Evolutionary conservation across 2,888 invertebrate genomes (phyloP), one percentile per base, ranked within the genome.

Genomic region (Dryobotodes eremita): DNA sequence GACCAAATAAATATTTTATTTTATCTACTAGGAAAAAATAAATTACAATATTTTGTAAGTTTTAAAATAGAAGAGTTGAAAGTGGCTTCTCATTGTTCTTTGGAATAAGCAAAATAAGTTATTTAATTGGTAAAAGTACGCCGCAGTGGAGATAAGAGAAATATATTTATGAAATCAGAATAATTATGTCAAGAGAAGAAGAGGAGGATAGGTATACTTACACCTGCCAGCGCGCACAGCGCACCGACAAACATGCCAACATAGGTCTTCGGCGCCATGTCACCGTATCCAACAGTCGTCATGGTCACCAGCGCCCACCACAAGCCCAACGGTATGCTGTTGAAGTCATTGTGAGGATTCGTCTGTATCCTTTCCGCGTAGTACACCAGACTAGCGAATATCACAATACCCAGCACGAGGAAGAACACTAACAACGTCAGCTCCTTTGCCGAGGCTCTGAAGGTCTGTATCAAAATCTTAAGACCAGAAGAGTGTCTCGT

Each of bases 261-360:
- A 95, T 99, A 99, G 65, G 99, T 99, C 96, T 99, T 99, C 83
- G 99, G 99, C 89, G 98, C 99, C 99, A 99, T 99, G 96, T 99
- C 99, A 80, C 99, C 99, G 95, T 99, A 99, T 66, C 99, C 99
- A 80, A 99, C 99, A 0, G 99, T 99, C 89, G 99, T 99, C 99
- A 99, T 99, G 89, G 99, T 99, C 88, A 99, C 99, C 96, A 99
- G 97, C 68, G 99, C 99, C 99, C 99, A 99, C 99, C 99, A 99
- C 87, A 99, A 97, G 68, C 99, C 99, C 91, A 99, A 97, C 68
- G 99, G 99, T 97, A 99, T 99, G 96, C 99, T 99, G 95, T 99
- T 99, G 97, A 99, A 99, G 97, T 99, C 99, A 97, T 99, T 99
- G 95, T 99, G 98, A 83, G 99, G 99, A 97, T 99, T 99, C 88